Percentiles rank a stretch among this genome's conserved stretches.
These are phyloP conservation scores for Lottia scabra DNA, from an alignment of 2,888 invertebrate species.

Conservation along the genomic window DNA sequence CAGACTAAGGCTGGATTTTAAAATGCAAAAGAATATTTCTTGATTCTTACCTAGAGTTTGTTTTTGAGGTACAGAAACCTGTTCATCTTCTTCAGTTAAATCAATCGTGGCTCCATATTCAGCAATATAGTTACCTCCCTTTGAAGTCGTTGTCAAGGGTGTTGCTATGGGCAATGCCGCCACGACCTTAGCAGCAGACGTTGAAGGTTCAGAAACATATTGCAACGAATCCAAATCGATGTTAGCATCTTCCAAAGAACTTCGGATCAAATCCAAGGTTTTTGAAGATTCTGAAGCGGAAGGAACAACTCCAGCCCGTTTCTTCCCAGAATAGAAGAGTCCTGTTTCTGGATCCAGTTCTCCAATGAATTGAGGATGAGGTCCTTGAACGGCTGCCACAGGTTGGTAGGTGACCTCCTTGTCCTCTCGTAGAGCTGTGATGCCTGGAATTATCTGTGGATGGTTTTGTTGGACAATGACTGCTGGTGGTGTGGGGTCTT, in stretches of 20 bases:
- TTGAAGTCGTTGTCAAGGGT: not conserved
- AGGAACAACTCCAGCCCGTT: not conserved
- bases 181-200: not conserved
- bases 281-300: conserved; percentile 14
- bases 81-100: not conserved
- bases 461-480: not conserved
- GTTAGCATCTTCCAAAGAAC: conserved; percentile 63
- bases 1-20: no score
- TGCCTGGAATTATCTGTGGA: not conserved
- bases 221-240: conserved; percentile 64
- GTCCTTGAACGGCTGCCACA: no score
- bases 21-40: no score
- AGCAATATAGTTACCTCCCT: not conserved
- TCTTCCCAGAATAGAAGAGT: conserved; percentile 44
- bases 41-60: no score
- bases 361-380: conserved; percentile 20
- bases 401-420: not conserved
- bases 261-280: conserved; percentile 54
- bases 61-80: not conserved
- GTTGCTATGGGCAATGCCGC: no score
- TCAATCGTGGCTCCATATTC: not conserved
- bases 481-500: not conserved
- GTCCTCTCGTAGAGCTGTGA: not conserved
- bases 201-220: conserved; percentile 53
- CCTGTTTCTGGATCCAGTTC: conserved; percentile 64